Evolutionary conservation across 2,797 vertebrate genomes (phyloP), one percentile per base, ranked within the genome.

Genomic region (Cetoscarus ocellatus): DNA sequence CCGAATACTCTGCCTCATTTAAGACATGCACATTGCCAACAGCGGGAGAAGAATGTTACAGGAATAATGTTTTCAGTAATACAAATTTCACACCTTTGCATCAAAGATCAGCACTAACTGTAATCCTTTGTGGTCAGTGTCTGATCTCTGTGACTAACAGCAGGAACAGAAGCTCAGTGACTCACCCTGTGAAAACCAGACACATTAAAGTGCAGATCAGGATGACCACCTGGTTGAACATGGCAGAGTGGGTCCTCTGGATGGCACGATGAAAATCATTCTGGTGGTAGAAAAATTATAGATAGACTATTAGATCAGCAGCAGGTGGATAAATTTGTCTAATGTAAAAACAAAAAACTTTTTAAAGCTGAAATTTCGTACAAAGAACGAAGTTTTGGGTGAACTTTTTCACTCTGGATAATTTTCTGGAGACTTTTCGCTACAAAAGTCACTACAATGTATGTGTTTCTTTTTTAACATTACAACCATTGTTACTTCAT

Each of bases 151-250:
- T 18, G 48, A 61, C 1, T 10, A 34, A 60, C 8, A 5, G 8
- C 8, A 6, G 14, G 56, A 69, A 48, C 62, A 47, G 67, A 67
- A 44, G 38, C 48, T 48, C 17, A 77, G 11, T 51, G 49, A 36
- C 94, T 92, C 82, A 96, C 95, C 95, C 95, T 0, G 95, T 96
- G 85, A 96, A 96, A 80, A 96, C 95, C 86, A 96, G 93, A 88
- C 95, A 96, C 47, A 96, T 77, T 67, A 96, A 92, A 43, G 95
- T 96, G 82, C 95, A 96, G 88, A 96, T 95, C 85, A 96, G 94
- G 83, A 96, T 95, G 82, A 96, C 93, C 61, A 96, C 95, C 79
- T 96, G 95, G 90, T 96, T 96, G 87, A 96, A 96, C 95, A 96
- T 96, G 85, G 95, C 95, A 0, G 95, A 96, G 88, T 96, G 95